Base-by-base conservation (phyloP, 2,888 invertebrate genomes). In the Hetaerina titia region DNA sequence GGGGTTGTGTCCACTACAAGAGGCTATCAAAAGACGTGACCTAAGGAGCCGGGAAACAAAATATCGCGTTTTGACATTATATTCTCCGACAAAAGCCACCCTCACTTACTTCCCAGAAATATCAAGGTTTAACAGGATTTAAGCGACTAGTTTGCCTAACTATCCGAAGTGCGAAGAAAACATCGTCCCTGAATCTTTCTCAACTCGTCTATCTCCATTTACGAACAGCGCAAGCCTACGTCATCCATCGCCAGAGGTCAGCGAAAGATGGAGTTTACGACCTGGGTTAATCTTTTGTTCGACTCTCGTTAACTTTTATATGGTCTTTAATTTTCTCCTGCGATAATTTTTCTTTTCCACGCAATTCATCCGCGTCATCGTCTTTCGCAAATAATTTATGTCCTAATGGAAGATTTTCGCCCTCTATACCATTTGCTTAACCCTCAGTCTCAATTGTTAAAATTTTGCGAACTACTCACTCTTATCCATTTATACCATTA, bases 261-360 rank as follows among this genome's bases (percentile, higher is more conserved):
- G 81, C 81, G 31, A 22, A 31, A 81, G 81, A 81, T 81, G 31
- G 31, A 81, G 81, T 81, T 31, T 81, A 81, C 31, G 81, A 22
- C 81, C 31, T n/a, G 31, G 31, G 81, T 81, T 81, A 81, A 81
- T 81, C 81, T 81, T 31, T 81, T 81, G 81, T 81, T 81, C 81
- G 81, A 81, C 81, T 81, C 81, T 81, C 81, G 81, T 81, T 31
- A 81, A 81, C 81, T 81, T 81, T 81, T 31, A 81, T 81, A 22
- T 31, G 81, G 81, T 15, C 25, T 81, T 31, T 81, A 81, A 81
- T 81, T 81, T 81, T 81, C 81, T 15, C 69, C 19, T 5, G 81
- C 31, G 81, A 81, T 81, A 81, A 81, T 81, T 81, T 31, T 81
- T 81, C 81, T 31, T 7, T 25, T 31, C 25, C 81, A 31, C 81